phyloP scores from a whole-genome alignment of 2,113 vertebrate genomes.

The Ranitomeya variabilis region DNA sequence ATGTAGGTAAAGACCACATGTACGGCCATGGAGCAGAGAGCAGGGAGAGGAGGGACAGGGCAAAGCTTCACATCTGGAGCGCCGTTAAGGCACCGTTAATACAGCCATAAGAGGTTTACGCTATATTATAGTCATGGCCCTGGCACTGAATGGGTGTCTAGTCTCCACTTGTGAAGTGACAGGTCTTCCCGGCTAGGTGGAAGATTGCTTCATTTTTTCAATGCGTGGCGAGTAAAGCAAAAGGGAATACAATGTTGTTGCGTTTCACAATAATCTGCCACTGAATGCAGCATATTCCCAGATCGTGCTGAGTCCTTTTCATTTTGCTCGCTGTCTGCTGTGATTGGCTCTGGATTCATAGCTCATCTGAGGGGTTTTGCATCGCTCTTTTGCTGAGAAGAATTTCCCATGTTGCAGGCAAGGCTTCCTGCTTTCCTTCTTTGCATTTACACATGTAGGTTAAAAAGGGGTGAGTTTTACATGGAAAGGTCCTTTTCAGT shows the following conservation, averaged over 20 bases:
- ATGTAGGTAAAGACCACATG: background rate
- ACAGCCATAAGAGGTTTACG: too few species aligned
- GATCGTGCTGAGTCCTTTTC: slow-evolving; percentile 17
- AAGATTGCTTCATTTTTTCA: slow-evolving; percentile 54
- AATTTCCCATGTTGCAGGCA: background rate
- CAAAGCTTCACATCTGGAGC: background rate
- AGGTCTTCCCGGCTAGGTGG: slow-evolving; percentile 50
- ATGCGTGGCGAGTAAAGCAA: slow-evolving; percentile 27
- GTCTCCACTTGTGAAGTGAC: slow-evolving; percentile 57
- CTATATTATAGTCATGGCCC: slow-evolving; percentile 41
- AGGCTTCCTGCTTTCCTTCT: background rate
- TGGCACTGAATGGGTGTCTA: slow-evolving; percentile 51
- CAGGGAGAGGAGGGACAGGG: background rate
- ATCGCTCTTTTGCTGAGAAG: background rate
- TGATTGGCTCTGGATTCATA: background rate
- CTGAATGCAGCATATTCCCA: background rate
- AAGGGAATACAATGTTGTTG: slow-evolving; percentile 21
- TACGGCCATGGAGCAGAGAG: background rate
- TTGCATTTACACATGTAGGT: background rate
- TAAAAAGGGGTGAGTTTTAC: background rate
- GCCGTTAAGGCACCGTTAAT: too few species aligned
- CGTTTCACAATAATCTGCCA: slow-evolving; percentile 18
- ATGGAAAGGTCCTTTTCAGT: background rate
- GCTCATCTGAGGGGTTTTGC: background rate
- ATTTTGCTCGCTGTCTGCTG: slow-evolving; percentile 3